phyloP scores from a whole-genome alignment of 2,888 invertebrate genomes.

The Scrobipalpa costella region DNA sequence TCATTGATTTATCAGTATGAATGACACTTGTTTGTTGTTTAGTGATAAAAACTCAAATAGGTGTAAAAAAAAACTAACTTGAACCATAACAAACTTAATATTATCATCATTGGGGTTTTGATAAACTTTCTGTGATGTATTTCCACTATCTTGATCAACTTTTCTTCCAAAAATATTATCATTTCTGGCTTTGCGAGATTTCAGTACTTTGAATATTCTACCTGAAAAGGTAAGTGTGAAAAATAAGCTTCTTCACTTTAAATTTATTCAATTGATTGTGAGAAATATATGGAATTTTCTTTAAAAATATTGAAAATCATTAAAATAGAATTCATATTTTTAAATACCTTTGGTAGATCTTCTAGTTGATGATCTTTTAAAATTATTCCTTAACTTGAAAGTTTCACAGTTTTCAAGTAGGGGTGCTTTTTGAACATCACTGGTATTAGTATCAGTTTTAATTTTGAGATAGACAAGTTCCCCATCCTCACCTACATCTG shows the following conservation, averaged over 20 bases:
- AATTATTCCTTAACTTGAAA: conserved; percentile 70
- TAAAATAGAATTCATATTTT: no score
- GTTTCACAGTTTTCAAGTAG: conserved; percentile 69
- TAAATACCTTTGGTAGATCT: conserved; percentile 72
- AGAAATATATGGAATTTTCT: no score
- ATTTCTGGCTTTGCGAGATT: conserved; percentile 57
- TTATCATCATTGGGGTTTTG: conserved; percentile 45
- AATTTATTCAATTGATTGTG: no score
- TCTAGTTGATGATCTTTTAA: conserved; percentile 70
- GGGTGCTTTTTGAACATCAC: conserved; percentile 49
- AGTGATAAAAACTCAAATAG: no score
- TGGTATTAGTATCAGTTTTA: conserved; percentile 46
- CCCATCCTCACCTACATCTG: conserved; percentile 83
- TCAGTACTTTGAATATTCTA: conserved; percentile 69
- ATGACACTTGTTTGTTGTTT: no score
- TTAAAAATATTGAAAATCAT: no score
- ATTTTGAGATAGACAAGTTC: conserved; percentile 85
- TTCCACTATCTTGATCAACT: conserved; percentile 35
- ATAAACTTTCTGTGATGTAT: conserved; percentile 32
- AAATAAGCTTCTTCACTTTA: no score
- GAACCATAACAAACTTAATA: conserved; percentile 54
- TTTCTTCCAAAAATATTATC: conserved; percentile 44
- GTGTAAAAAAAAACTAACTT: conserved; percentile 42
- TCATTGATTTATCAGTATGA: no score
- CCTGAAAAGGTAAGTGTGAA: conserved; percentile 51